These are phyloP conservation scores for Leptatherina wallacei DNA, from an alignment of 2,797 vertebrate species.

Conservation along the genomic window DNA sequence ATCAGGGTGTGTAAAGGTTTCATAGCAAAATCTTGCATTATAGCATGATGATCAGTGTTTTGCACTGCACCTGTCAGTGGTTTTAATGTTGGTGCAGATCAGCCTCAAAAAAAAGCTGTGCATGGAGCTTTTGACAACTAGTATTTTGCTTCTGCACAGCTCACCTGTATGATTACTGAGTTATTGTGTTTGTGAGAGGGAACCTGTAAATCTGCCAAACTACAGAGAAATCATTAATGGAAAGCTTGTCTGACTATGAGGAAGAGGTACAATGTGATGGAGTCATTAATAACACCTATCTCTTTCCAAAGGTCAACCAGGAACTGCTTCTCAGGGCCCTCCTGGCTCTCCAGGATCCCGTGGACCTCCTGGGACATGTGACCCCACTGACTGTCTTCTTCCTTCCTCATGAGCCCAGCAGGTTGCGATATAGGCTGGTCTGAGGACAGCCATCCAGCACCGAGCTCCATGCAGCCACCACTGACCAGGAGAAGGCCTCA, in stretches of 20 bases:
- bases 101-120: slow-evolving; percentile 2
- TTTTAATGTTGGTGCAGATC: not conserved
- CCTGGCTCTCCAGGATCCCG: slow-evolving; percentile 86
- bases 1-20: not conserved
- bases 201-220: slow-evolving; percentile 16
- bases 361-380: slow-evolving; percentile 88
- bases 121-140: slow-evolving; percentile 5
- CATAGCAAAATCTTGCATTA: not conserved
- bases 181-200: slow-evolving; percentile 18
- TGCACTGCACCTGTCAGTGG: not conserved
- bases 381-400: slow-evolving; percentile 88
- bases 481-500: slow-evolving; percentile 14
- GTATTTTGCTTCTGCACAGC: slow-evolving; percentile 19
- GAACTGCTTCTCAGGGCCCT: slow-evolving; percentile 79
- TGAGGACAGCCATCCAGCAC: slow-evolving; percentile 16
- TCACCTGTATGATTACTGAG: not conserved
- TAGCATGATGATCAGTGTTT: not conserved
- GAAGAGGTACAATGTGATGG: slow-evolving; percentile 8
- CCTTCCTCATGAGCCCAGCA: slow-evolving; percentile 73
- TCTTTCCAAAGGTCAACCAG: slow-evolving; percentile 80
- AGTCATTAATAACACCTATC: slow-evolving; percentile 46
- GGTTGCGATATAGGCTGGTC: slow-evolving; percentile 54
- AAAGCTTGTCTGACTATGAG: slow-evolving; percentile 38
- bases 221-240: slow-evolving; percentile 29
- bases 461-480: slow-evolving; percentile 17